A percentile compares a stretch with the other conserved stretches of the same genome.
Conservation (phyloP, 2,888 invertebrate genomes). For the Napeogenes sylphis region DNA sequence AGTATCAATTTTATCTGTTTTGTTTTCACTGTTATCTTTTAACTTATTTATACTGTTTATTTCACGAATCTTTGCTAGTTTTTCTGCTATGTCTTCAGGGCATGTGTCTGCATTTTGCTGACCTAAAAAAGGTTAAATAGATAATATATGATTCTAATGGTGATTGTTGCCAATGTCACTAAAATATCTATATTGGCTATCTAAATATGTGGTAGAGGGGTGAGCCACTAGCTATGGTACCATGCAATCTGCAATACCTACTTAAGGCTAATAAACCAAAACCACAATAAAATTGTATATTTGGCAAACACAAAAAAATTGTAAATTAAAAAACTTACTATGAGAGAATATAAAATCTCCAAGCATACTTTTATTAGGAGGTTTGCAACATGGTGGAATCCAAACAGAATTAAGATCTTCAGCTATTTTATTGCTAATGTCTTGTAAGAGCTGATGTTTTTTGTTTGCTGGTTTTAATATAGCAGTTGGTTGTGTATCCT, state of each 20-base stretch:
- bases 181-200: no score
- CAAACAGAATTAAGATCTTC: slow-evolving; percentile 78
- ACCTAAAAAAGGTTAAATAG: slow-evolving; percentile 27
- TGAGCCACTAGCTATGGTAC: no score
- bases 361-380: slow-evolving; percentile 39
- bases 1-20: slow-evolving; percentile 20
- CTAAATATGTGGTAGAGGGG: neutral
- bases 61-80: slow-evolving; percentile 38
- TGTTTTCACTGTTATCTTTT: slow-evolving; percentile 21
- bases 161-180: no score
- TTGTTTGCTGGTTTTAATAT: slow-evolving; percentile 66
- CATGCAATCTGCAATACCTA: no score
- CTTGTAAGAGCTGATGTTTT: slow-evolving; percentile 63
- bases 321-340: slow-evolving; percentile 37
- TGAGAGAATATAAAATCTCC: slow-evolving; percentile 45
- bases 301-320: neutral
- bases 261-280: no score
- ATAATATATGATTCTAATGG: no score
- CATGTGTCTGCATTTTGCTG: slow-evolving; percentile 26
- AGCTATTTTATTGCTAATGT: slow-evolving; percentile 70
- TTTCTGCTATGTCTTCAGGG: slow-evolving; percentile 44
- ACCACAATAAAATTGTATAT: no score
- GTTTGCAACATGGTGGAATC: slow-evolving; percentile 80
- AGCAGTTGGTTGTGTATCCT: slow-evolving; percentile 79
- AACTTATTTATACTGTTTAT: slow-evolving; percentile 25